A percentile compares a stretch with the other conserved stretches of the same genome.
Conservation (phyloP, 2,113 vertebrate species). For the Odobenus rosmarus region DNA sequence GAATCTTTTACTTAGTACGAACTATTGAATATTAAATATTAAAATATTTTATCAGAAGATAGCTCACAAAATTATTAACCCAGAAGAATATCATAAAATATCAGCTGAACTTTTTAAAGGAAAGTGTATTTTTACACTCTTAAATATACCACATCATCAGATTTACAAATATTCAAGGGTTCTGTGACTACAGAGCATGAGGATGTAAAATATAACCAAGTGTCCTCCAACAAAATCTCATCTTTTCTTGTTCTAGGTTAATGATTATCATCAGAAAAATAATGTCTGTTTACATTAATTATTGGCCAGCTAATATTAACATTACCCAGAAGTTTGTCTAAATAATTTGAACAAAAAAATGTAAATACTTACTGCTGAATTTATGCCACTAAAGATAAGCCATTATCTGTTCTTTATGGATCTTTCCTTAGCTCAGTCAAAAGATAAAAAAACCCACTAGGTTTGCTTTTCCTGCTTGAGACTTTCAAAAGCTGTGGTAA, state of each 20-base stretch:
- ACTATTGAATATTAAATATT: background rate
- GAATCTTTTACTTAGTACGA: background rate
- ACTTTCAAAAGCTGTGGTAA: background rate
- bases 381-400: background rate
- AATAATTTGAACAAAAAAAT: background rate
- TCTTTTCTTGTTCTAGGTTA: background rate
- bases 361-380: background rate
- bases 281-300: background rate
- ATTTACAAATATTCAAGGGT: background rate
- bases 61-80: background rate
- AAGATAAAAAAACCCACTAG: conserved; percentile 6
- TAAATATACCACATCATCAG: background rate
- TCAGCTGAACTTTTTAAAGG: background rate
- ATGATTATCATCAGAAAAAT: background rate
- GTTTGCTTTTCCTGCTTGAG: background rate
- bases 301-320: background rate
- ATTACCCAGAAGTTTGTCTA: background rate
- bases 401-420: background rate
- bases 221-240: background rate
- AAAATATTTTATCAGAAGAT: background rate
- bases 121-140: background rate
- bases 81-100: background rate
- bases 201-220: background rate
- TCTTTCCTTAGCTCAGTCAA: background rate
- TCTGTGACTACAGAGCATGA: background rate